These are phyloP conservation scores for Gnathonemus echidnorhynchus DNA, from an alignment of 2,113 vertebrate genomes.

Conservation along the genomic window DNA sequence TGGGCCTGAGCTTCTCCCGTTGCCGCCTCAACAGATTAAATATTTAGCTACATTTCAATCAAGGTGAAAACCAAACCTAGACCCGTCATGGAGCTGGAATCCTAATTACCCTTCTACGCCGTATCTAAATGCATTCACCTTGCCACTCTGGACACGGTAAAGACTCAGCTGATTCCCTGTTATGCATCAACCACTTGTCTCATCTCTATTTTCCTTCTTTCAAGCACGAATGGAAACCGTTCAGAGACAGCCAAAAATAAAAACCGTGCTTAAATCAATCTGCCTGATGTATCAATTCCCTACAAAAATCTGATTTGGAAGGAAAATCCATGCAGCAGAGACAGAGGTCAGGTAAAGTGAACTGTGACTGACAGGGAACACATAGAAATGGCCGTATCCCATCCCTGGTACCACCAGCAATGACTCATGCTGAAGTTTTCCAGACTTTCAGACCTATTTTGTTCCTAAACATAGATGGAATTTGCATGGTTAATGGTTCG, in stretches of 20 bases:
- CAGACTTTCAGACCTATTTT: not conserved
- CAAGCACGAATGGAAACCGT: not conserved
- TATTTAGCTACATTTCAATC: slow-evolving; percentile 30
- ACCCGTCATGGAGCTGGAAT: slow-evolving; percentile 43
- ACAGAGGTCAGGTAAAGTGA: not conserved
- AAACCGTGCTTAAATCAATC: not conserved
- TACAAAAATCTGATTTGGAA: not conserved
- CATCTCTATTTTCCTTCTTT: not conserved
- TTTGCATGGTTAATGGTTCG: not conserved
- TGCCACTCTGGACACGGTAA: slow-evolving; percentile 32
- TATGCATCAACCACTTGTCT: not conserved
- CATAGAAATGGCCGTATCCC: not conserved
- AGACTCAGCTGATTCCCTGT: slow-evolving; percentile 11
- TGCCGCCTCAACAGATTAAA: slow-evolving; percentile 25
- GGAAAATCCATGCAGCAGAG: not conserved
- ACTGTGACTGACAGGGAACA: not conserved
- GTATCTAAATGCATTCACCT: slow-evolving; percentile 40
- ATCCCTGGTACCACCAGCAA: not conserved
- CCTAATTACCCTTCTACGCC: slow-evolving; percentile 52
- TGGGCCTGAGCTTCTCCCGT: not conserved
- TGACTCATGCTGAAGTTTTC: not conserved
- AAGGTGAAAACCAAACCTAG: slow-evolving; percentile 12
- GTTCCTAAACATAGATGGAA: not conserved
- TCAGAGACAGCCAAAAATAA: not conserved
- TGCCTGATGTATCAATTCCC: not conserved